phyloP scores from a whole-genome alignment of 2,888 invertebrate species.

The Galerucella nymphaeae region DNA sequence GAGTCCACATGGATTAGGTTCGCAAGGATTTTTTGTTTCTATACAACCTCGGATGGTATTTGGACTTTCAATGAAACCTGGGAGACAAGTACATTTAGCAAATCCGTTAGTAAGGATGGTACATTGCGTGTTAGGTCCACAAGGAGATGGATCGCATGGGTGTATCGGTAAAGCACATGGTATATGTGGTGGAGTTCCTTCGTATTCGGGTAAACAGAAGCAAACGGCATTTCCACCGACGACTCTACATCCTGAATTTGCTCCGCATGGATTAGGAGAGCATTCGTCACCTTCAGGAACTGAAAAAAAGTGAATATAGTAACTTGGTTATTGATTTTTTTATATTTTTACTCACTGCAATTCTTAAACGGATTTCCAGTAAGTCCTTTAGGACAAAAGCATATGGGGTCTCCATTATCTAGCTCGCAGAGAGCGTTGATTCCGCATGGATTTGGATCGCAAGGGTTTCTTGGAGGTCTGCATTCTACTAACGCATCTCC shows the following conservation, averaged over 20 bases:
- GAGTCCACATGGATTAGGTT: slow-evolving; percentile 83
- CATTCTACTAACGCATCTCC: slow-evolving; percentile 82
- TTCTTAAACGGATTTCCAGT: slow-evolving; percentile 92
- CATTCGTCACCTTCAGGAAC: slow-evolving; percentile 91
- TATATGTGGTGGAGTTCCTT: slow-evolving; percentile 82
- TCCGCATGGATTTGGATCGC: slow-evolving; percentile 90
- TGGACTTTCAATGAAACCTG: slow-evolving; percentile 86
- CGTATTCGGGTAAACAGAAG: slow-evolving; percentile 88
- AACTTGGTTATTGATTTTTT: slow-evolving; percentile 10
- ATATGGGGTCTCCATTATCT: slow-evolving; percentile 87
- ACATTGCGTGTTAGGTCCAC: slow-evolving; percentile 90
- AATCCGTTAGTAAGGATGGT: slow-evolving; percentile 81
- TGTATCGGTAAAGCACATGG: slow-evolving; percentile 79
- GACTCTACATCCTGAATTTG: slow-evolving; percentile 83
- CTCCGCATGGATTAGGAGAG: slow-evolving; percentile 84
- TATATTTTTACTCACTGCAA: slow-evolving; percentile 79
- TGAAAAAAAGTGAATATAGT: slow-evolving; percentile 56
- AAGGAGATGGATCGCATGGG: slow-evolving; percentile 87
- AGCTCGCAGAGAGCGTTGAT: slow-evolving; percentile 84
- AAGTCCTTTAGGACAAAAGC: slow-evolving; percentile 88
- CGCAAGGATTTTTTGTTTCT: slow-evolving; percentile 82
- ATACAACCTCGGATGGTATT: slow-evolving; percentile 89
- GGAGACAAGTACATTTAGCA: slow-evolving; percentile 87
- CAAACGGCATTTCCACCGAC: slow-evolving; percentile 82
- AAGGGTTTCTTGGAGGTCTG: slow-evolving; percentile 80